Percentiles rank a stretch among this genome's conserved stretches.
Conservation (phyloP, 2,888 invertebrate species). For the Neoaliturus tenellus region DNA sequence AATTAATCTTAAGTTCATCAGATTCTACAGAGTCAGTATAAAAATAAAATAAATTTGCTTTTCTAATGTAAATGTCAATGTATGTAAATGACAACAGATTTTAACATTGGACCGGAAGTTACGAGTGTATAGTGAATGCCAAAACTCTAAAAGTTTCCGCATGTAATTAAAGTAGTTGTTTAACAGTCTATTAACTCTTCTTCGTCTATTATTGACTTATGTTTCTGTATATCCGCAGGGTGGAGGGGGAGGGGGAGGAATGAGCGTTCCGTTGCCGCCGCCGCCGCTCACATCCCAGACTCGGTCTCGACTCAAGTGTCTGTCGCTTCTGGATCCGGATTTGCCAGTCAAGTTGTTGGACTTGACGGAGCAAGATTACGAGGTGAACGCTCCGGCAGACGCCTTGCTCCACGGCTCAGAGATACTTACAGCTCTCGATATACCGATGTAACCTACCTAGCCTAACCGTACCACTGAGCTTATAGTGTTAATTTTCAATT, state of each 20-base stretch:
- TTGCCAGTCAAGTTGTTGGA: conserved; percentile 72
- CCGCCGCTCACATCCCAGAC: background rate
- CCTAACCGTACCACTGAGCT: background rate
- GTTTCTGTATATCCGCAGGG: background rate
- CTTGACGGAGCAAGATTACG: conserved; percentile 75
- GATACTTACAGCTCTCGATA: conserved; percentile 73
- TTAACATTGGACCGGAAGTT: no score
- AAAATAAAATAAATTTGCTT: no score
- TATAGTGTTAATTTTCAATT: background rate
- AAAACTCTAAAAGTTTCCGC: no score
- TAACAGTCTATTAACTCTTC: no score
- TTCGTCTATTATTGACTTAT: no score
- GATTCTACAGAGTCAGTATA: no score
- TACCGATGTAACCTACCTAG: conserved; percentile 43
- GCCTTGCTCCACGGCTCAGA: conserved; percentile 74
- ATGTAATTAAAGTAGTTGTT: no score
- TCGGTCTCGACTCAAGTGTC: conserved; percentile 56
- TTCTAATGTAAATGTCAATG: no score
- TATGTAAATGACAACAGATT: no score
- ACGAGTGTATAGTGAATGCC: no score
- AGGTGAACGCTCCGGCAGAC: conserved; percentile 74
- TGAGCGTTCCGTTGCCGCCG: background rate
- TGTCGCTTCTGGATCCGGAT: conserved; percentile 72
- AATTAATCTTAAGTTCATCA: no score
- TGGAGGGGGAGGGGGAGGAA: background rate